Evolutionary conservation across 2,113 vertebrate species (phyloP).

Genomic region (Eira barbara): DNA sequence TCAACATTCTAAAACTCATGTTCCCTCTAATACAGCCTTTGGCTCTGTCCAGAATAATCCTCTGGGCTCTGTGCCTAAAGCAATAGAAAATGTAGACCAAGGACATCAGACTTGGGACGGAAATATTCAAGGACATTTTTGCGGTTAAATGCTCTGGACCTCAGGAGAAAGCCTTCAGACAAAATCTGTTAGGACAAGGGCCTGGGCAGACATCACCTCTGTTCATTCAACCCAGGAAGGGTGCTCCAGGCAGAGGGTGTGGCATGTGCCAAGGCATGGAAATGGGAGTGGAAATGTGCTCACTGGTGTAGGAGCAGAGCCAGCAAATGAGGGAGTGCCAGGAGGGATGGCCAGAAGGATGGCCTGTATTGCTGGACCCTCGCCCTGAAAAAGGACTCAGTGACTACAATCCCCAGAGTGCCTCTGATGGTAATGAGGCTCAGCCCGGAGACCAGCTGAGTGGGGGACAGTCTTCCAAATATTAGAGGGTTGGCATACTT

Average conservation of each 20-base stretch:
- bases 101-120: constrained; percentile 13
- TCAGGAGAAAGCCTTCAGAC: neutral
- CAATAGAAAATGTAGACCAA: constrained; percentile 43
- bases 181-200: neutral
- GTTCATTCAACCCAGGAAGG: neutral
- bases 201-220: neutral
- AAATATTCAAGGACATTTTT: constrained; percentile 45
- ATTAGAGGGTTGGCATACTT: neutral
- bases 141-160: neutral
- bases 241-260: neutral
- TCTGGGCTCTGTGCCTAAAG: constrained; percentile 54
- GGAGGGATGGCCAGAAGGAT: neutral
- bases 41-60: constrained; percentile 15
- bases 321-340: rapidly evolving
- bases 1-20: neutral
- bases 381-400: neutral
- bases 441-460: neutral
- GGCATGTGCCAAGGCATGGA: neutral
- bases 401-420: rapidly evolving
- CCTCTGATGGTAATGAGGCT: rapidly evolving
- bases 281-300: rapidly evolving
- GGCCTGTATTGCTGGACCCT: rapidly evolving
- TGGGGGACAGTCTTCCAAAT: neutral
- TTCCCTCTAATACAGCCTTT: neutral
- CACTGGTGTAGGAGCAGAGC: neutral